phyloP scores from a whole-genome alignment of 2,888 invertebrate species.

The Hydrotaea cyrtoneurina region DNA sequence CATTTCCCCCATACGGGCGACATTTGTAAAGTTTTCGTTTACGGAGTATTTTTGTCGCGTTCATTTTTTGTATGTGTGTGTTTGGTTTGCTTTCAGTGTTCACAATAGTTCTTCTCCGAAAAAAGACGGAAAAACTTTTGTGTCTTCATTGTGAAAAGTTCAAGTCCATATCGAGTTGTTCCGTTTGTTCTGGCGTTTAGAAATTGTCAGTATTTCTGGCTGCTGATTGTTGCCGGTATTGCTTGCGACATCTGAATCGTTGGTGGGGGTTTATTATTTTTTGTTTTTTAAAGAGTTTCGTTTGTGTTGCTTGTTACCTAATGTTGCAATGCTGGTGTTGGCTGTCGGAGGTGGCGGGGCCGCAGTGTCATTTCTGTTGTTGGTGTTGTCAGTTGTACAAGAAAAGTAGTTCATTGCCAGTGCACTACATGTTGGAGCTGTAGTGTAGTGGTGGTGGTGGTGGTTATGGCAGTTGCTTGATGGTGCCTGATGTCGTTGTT shows the following conservation, averaged over 20 bases:
- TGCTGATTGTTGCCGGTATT: slow-evolving; percentile 29
- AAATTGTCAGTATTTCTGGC: slow-evolving; percentile 12
- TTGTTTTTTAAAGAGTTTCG: slow-evolving; percentile 46
- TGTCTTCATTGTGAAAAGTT: slow-evolving; percentile 60
- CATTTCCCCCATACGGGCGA: slow-evolving; percentile 42
- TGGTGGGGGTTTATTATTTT: not conserved
- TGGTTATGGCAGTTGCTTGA: slow-evolving; percentile 24
- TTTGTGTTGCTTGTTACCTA: slow-evolving; percentile 49
- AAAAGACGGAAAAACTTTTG: slow-evolving; percentile 6
- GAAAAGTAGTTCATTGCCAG: slow-evolving; percentile 68
- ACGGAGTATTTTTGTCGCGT: slow-evolving; percentile 28
- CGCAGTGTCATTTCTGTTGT: slow-evolving; percentile 34
- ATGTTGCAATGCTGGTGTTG: slow-evolving; percentile 46
- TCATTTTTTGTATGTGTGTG: too few species aligned
- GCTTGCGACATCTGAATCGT: not conserved
- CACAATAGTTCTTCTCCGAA: slow-evolving; percentile 3
- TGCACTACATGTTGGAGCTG: slow-evolving; percentile 35
- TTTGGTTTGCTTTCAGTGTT: slow-evolving; percentile 19
- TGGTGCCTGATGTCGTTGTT: not conserved
- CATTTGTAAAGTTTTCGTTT: slow-evolving; percentile 52
- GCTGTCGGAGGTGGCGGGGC: not conserved
- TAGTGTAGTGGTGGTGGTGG: not conserved
- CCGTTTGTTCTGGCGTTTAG: not conserved
- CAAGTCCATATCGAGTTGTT: slow-evolving; percentile 62
- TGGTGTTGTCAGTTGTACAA: slow-evolving; percentile 53